Conservation (phyloP, 2,888 invertebrate species). For the Coelogynopora nodosa region DNA sequence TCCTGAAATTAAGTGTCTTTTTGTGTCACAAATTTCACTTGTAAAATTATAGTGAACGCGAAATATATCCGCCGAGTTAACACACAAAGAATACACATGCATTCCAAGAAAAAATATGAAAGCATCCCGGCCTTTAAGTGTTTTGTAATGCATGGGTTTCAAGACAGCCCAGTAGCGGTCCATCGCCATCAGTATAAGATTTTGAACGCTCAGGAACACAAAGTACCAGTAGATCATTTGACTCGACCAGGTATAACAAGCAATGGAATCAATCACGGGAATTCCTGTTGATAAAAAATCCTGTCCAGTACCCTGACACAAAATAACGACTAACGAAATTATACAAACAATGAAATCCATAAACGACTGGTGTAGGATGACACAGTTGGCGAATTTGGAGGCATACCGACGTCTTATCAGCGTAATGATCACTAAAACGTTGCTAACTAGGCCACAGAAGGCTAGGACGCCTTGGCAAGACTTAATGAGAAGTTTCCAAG, state of each 20-base stretch:
- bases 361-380: slow-evolving; percentile 32
- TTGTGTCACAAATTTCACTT: not conserved
- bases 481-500: not conserved
- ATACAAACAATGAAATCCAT: slow-evolving; percentile 36
- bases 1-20: slow-evolving; percentile 6
- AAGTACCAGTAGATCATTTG: slow-evolving; percentile 38
- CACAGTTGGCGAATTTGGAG: slow-evolving; percentile 18
- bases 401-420: slow-evolving; percentile 33
- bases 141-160: slow-evolving; percentile 29
- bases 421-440: slow-evolving; percentile 25
- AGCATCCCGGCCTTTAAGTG: not conserved
- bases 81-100: slow-evolving; percentile 27
- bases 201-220: slow-evolving; percentile 38
- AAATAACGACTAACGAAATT: slow-evolving; percentile 22
- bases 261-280: not conserved
- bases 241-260: slow-evolving; percentile 20
- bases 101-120: not conserved
- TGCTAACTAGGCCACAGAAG: not conserved
- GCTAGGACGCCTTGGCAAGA: slow-evolving; percentile 27
- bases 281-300: not conserved
- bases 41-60: not conserved
- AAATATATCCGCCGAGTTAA: slow-evolving; percentile 27
- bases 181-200: slow-evolving; percentile 27
- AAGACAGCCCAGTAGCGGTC: slow-evolving; percentile 35
- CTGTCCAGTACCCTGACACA: not conserved